phyloP scores from a whole-genome alignment of 1,140 invertebrate genomes.

The Drosophila jambulina region DNA sequence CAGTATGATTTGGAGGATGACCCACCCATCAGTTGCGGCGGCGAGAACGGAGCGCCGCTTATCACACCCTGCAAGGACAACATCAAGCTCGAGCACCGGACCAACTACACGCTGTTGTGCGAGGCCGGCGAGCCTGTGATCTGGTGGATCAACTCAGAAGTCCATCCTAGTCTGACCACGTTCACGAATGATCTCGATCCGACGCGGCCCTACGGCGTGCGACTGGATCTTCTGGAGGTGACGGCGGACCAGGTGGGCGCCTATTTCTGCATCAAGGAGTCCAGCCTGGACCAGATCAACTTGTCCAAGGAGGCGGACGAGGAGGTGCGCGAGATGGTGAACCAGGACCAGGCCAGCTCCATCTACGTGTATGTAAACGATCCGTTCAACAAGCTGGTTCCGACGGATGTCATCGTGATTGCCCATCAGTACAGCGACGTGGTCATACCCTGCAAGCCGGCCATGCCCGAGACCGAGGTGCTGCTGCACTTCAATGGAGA shows the following conservation, averaged over 20 bases:
- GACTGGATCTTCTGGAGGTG: constrained; percentile 85
- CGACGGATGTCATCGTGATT: constrained; percentile 78
- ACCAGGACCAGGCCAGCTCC: constrained; percentile 85
- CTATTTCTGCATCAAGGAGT: constrained; percentile 87
- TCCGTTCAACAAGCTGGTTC: constrained; percentile 86
- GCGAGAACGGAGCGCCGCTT: constrained; percentile 77
- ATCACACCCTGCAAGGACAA: constrained; percentile 85
- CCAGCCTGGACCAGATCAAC: not conserved
- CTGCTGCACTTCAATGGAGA: constrained; percentile 85
- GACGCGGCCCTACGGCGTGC: constrained; percentile 81
- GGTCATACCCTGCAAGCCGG: constrained; percentile 89
- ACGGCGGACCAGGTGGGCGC: constrained; percentile 86
- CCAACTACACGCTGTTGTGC: constrained; percentile 86
- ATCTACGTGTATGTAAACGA: constrained; percentile 90
- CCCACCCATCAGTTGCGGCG: constrained; percentile 48
- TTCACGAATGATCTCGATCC: constrained; percentile 59
- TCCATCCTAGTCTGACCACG: not conserved
- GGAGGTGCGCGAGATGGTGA: constrained; percentile 79
- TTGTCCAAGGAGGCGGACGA: constrained; percentile 34
- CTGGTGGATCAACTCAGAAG: constrained; percentile 84
- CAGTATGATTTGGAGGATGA: constrained; percentile 22
- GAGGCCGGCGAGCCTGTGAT: constrained; percentile 85
- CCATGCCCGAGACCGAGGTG: constrained; percentile 88
- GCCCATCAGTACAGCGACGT: constrained; percentile 85
- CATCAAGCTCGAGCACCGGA: constrained; percentile 84